These are phyloP conservation scores for roundworm (Caenorhabditis elegans) DNA, from an alignment of 1,140 invertebrate genomes.

Conservation along the genomic window WBcel235 BX284603.4:8677001-8677500, in stretches of 20 bases:
- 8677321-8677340: slow-evolving; percentile 67
- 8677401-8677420: slow-evolving; percentile 86
- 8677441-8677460: neutral
- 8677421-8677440: slow-evolving; percentile 75
- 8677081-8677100: slow-evolving; percentile 42
- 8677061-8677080: slow-evolving; percentile 70
- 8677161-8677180: no score
- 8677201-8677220: no score
- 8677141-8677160: no score
- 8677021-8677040: slow-evolving; percentile 71
- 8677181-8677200: no score
- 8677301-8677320: slow-evolving; percentile 87
- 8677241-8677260: slow-evolving; percentile 69
- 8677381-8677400: slow-evolving; percentile 96
- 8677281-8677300: slow-evolving; percentile 90
- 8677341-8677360: slow-evolving; percentile 73
- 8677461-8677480: slow-evolving; percentile 74
- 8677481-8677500: slow-evolving; percentile 87
- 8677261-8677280: slow-evolving; percentile 87
- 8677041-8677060: slow-evolving; percentile 64
- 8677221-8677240: neutral
- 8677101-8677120: neutral
- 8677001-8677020: slow-evolving; percentile 85
- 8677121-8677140: no score
- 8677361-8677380: slow-evolving; percentile 91